Evolutionary conservation across 2,113 vertebrate genomes (phyloP).

Genomic region (Ancistrus triradiatus): DNA sequence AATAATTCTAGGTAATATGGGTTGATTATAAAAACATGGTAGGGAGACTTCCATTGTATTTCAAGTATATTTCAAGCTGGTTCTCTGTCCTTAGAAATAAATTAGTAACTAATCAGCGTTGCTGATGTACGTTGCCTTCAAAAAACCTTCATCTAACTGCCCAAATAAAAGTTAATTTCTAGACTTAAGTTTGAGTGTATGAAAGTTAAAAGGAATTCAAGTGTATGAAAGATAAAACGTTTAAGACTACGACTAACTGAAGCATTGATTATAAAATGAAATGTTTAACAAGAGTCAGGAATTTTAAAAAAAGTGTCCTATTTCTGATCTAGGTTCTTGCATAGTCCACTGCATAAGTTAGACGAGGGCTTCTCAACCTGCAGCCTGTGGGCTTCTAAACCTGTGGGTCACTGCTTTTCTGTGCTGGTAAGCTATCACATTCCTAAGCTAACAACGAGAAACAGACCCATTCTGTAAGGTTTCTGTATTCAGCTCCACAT

Average conservation of each 20-base stretch:
- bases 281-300: not conserved
- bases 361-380: too few relatives aligned
- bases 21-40: not conserved
- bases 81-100: not conserved
- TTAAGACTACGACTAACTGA: constrained; percentile 12
- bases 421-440: not conserved
- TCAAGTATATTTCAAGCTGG: not conserved
- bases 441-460: not conserved
- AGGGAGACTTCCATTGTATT: too few relatives aligned
- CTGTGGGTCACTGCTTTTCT: not conserved
- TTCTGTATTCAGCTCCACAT: too few relatives aligned
- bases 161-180: not conserved
- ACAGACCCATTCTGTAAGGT: too few relatives aligned
- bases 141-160: not conserved
- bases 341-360: not conserved
- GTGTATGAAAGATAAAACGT: constrained; percentile 1
- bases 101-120: too few relatives aligned
- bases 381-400: too few relatives aligned
- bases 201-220: not conserved
- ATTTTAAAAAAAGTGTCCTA: not conserved
- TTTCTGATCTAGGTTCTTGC: not conserved
- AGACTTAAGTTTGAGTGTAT: not conserved
- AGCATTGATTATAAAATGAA: constrained; percentile 2
- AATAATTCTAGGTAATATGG: too few relatives aligned
- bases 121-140: not conserved